These are phyloP conservation scores for Excalfactoria chinensis DNA, from an alignment of 2,113 vertebrate species.

Conservation along the genomic window DNA sequence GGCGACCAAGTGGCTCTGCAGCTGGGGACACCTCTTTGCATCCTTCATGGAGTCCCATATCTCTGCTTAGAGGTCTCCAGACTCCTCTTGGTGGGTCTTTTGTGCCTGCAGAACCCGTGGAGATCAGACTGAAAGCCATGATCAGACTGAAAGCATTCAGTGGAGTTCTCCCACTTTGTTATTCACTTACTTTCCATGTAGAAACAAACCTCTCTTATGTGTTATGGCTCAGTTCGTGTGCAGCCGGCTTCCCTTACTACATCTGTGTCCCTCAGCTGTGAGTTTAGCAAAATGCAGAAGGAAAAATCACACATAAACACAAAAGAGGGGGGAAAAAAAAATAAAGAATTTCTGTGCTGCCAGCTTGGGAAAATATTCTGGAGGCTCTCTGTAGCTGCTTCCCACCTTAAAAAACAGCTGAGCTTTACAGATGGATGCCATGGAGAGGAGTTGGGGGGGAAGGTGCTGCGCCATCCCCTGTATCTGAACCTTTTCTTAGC, in stretches of 20 bases:
- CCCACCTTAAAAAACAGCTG: background rate
- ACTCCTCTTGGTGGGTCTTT: too few species aligned
- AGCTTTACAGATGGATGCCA: background rate
- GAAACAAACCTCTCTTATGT: background rate
- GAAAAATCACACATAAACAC: background rate
- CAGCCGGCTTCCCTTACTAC: background rate
- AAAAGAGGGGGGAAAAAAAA: background rate
- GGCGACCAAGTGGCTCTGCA: background rate
- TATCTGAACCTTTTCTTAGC: background rate
- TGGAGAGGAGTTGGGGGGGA: background rate
- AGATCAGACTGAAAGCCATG: background rate
- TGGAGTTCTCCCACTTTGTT: background rate
- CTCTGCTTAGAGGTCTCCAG: background rate
- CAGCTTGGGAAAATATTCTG: background rate
- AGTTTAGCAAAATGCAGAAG: background rate
- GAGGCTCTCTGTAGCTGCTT: background rate
- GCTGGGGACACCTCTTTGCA: background rate
- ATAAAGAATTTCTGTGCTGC: background rate
- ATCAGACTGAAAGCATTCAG: background rate
- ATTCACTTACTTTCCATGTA: background rate
- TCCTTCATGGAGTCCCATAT: background rate
- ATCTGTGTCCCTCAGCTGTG: rapidly evolving
- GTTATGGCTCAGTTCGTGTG: background rate
- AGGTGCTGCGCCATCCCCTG: background rate
- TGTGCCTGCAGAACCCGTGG: too few species aligned